Conservation (phyloP, 30 jellyfish, hydroid and myxozoan species). For the Chironex yamaguchii region DNA sequence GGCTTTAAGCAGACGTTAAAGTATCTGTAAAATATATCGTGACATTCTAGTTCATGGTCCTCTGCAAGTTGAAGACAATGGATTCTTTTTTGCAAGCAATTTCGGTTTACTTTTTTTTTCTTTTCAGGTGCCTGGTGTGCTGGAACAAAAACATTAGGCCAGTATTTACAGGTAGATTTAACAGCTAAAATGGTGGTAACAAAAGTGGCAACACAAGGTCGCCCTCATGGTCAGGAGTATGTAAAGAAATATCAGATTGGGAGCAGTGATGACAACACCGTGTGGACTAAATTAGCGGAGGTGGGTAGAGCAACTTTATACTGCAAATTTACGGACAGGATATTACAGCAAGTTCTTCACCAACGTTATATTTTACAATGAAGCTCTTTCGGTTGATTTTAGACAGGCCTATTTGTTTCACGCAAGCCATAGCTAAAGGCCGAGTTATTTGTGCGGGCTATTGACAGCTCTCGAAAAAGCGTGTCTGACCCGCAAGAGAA, state of each 20-base stretch:
- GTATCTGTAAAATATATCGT: too few relatives aligned
- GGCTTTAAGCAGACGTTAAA: too few relatives aligned
- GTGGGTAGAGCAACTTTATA: constrained; percentile 22
- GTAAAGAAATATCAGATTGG: constrained; percentile 39
- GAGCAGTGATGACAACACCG: constrained; percentile 36
- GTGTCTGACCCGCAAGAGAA: too few relatives aligned
- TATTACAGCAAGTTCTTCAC: too few relatives aligned
- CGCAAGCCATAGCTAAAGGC: not conserved
- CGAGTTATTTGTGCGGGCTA: not conserved
- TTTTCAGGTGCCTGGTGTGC: constrained; percentile 83
- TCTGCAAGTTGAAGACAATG: too few relatives aligned
- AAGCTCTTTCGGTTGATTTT: not conserved
- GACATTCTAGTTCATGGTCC: too few relatives aligned
- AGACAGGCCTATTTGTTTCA: not conserved
- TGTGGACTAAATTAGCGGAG: constrained; percentile 31
- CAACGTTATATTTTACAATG: not conserved
- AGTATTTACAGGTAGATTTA: constrained; percentile 62
- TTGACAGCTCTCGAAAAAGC: too few relatives aligned
- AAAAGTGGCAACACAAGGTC: constrained; percentile 66
- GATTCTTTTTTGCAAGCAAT: too few relatives aligned
- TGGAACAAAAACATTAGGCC: constrained; percentile 19
- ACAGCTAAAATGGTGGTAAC: constrained; percentile 47
- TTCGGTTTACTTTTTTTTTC: not conserved
- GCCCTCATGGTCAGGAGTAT: constrained; percentile 44
- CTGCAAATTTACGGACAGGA: too few relatives aligned